phyloP scores from a whole-genome alignment of 2,113 vertebrate species.

The Pseudorhombus dupliciocellatus region DNA sequence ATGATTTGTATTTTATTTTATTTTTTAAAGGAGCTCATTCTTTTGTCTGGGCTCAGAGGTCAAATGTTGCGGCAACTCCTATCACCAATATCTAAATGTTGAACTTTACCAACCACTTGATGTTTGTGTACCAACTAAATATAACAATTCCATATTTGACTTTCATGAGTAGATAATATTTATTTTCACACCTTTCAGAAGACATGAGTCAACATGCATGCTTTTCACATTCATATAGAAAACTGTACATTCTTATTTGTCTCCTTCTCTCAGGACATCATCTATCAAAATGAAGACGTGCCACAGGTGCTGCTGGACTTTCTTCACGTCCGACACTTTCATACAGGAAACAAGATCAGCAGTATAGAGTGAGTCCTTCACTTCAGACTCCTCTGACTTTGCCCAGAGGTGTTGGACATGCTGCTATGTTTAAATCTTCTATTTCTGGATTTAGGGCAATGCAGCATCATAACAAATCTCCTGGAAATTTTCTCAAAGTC shows the following conservation, averaged over 20 bases:
- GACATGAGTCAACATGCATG: too few species aligned
- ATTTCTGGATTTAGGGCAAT: constrained; percentile 36
- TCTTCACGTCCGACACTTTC: constrained; percentile 85
- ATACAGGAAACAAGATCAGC: constrained; percentile 79
- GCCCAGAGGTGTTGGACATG: constrained; percentile 12
- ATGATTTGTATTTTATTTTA: not conserved
- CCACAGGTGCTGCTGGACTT: constrained; percentile 93
- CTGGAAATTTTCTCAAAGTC: not conserved
- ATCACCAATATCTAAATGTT: too few species aligned
- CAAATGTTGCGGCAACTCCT: too few species aligned
- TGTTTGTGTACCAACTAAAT: not conserved
- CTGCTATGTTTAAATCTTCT: constrained; percentile 28
- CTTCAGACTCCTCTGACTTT: not conserved
- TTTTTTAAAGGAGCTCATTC: not conserved
- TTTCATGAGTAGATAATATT: not conserved
- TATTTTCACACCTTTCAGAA: not conserved
- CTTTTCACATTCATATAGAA: not conserved
- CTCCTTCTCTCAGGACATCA: constrained; percentile 54
- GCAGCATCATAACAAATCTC: constrained; percentile 33
- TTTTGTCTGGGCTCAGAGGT: not conserved
- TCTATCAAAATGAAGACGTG: constrained; percentile 79
- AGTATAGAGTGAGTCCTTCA: constrained; percentile 80
- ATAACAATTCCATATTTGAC: not conserved
- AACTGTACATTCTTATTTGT: not conserved
- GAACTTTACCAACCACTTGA: not conserved